These are phyloP conservation scores for Agrochola lychnidis DNA, from an alignment of 2,888 invertebrate genomes.

Conservation along the genomic window DNA sequence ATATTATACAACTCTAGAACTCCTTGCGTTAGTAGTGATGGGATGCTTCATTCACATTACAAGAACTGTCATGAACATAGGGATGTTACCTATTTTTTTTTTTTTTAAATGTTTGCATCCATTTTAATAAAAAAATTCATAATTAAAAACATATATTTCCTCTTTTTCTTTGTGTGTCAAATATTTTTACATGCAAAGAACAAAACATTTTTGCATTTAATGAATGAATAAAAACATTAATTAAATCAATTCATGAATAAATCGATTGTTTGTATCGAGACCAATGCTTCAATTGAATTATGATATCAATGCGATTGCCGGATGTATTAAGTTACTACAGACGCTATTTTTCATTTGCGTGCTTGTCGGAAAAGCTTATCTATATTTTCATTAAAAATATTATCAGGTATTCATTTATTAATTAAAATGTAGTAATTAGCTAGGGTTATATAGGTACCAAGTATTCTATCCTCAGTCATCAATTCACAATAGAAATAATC, in stretches of 20 bases:
- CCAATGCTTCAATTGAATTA: conserved; percentile 43
- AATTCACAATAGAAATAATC: not conserved
- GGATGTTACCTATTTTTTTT: not conserved
- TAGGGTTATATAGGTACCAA: not conserved
- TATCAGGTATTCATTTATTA: not conserved
- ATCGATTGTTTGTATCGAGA: conserved; percentile 60
- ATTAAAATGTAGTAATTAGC: not conserved
- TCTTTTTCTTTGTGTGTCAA: too few species aligned
- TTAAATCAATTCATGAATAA: conserved; percentile 71
- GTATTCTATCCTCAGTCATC: not conserved
- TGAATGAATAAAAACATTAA: conserved; percentile 50
- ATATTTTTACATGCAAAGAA: conserved; percentile 1
- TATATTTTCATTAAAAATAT: not conserved
- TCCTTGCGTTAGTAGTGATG: not conserved
- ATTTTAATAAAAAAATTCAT: not conserved
- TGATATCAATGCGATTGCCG: conserved; percentile 37
- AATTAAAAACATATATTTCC: not conserved
- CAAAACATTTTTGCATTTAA: conserved; percentile 6
- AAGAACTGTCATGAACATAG: too few species aligned
- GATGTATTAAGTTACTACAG: not conserved
- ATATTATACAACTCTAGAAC: not conserved
- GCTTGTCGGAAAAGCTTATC: not conserved
- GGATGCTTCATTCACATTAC: not conserved
- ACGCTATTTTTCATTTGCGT: not conserved
- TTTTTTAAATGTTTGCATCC: too few species aligned